phyloP scores from a whole-genome alignment of 2,888 invertebrate genomes.

The Ophioninae sp. region DNA sequence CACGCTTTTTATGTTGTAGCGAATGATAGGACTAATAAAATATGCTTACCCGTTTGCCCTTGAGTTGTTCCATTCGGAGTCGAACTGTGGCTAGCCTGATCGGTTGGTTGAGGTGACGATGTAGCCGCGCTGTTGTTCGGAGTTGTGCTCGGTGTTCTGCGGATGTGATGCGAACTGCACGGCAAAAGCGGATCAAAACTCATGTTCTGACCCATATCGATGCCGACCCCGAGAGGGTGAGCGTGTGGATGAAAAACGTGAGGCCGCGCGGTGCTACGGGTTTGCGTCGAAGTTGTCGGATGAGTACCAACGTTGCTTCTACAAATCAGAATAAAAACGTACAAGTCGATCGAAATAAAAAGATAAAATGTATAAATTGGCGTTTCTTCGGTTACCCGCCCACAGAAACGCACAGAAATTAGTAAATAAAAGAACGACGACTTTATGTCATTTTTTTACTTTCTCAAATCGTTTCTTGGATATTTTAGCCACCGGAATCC shows the following conservation, averaged over 20 bases:
- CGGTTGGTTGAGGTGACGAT: conserved; percentile 70
- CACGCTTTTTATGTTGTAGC: background rate
- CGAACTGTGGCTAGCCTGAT: conserved; percentile 81
- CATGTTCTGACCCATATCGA: conserved; percentile 71
- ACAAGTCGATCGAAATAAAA: background rate
- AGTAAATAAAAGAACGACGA: background rate
- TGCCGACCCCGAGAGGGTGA: conserved; percentile 81
- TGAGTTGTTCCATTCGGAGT: conserved; percentile 67
- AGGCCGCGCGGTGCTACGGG: conserved; percentile 86
- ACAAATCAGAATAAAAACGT: background rate
- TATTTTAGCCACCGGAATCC: too few species aligned
- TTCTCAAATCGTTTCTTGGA: too few species aligned
- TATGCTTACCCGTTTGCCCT: conserved; percentile 68
- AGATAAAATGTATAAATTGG: background rate
- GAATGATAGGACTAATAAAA: too few species aligned
- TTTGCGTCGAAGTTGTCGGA: conserved; percentile 88
- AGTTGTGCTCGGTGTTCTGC: conserved; percentile 71
- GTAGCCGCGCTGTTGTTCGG: conserved; percentile 66
- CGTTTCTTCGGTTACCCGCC: background rate
- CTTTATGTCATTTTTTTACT: too few species aligned
- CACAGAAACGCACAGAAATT: background rate
- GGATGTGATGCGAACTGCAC: conserved; percentile 88
- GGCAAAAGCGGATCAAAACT: conserved; percentile 87
- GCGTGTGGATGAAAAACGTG: conserved; percentile 85
- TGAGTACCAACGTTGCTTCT: conserved; percentile 86